Conservation (phyloP, 2,113 vertebrate genomes). For the Carlito syrichta region DNA sequence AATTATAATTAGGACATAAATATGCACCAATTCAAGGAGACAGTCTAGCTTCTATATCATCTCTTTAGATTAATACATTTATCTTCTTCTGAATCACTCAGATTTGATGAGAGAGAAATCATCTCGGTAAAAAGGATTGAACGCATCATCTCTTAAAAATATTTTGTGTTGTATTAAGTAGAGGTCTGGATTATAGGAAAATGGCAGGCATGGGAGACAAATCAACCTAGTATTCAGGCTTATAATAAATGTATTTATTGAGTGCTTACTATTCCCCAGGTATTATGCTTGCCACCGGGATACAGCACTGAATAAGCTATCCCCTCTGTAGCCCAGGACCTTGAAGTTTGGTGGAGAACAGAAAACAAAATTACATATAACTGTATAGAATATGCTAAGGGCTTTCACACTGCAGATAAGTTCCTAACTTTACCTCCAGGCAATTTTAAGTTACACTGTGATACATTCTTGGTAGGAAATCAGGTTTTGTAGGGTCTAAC, state of each 20-base stretch:
- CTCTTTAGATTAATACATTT: not conserved
- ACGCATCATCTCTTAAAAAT: not conserved
- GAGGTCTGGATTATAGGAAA: not conserved
- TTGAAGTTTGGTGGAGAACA: not conserved
- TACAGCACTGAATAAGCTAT: not conserved
- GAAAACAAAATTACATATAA: not conserved
- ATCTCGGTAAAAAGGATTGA: conserved; percentile 26
- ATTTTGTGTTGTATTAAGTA: not conserved
- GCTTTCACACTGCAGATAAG: not conserved
- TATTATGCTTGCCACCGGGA: not conserved
- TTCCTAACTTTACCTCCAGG: not conserved
- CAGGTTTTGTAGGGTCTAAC: not conserved
- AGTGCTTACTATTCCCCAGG: not conserved
- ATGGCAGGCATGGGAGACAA: not conserved
- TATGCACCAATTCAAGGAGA: conserved; percentile 10
- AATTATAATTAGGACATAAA: conserved; percentile 48
- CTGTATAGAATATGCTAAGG: not conserved
- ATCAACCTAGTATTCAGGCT: not conserved
- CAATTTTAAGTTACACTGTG: not conserved
- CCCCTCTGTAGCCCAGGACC: not conserved
- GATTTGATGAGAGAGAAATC: conserved; percentile 42
- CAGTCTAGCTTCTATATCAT: not conserved
- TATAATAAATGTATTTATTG: not conserved
- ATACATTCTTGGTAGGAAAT: not conserved
- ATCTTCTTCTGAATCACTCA: conserved; percentile 22